Evolutionary conservation across 2,797 vertebrate species (phyloP), one percentile per base, ranked within the genome.

Genomic region (Myotis myotis): DNA sequence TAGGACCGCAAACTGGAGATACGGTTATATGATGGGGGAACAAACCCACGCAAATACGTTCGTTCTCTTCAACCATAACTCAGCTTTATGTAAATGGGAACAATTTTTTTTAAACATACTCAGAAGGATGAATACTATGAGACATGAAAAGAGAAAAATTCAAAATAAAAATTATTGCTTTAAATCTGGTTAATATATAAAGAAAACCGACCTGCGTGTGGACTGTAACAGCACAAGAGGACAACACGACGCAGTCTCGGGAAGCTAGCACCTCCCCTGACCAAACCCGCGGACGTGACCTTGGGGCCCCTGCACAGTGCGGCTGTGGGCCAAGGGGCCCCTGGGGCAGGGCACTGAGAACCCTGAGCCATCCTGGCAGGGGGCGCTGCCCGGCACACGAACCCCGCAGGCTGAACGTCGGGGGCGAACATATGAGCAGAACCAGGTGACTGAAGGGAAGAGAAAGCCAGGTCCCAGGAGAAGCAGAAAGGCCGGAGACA

Each of bases 121-220:
- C 76, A 33, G 1, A 96, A 76, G 36, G 17, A 95, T 76, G 71
- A 62, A 60, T 91, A 81, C 17, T 83, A 33, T 49, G 23, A 64
- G 70, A 72, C 57, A 86, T 93, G 57, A 87, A 95, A 95, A 96
- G 17, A 96, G 23, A 92, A 88, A 85, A 89, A 25, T 0, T 30
- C 87, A 55, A 91, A 0, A 16, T 20, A 20, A 25, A 51, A 72
- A 78, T 41, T 23, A 22, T 51, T 44, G 68, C 13, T 53, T 64
- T 64, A 23, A 22, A 22, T 79, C 44, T 44, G 51, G 71, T 16
- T 84, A 33, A 33, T 72, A 23, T 44, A 51, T 30, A 36, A 93
- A 84, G 22, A 70, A 62, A 74, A 83, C 28, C 25, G 38, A 55
- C 38, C 2, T 80, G 10, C 7, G 19, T 36, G 9, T 53, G 20